Conservation (phyloP, 2,113 vertebrate genomes). For the Pygathrix nemaeus region DNA sequence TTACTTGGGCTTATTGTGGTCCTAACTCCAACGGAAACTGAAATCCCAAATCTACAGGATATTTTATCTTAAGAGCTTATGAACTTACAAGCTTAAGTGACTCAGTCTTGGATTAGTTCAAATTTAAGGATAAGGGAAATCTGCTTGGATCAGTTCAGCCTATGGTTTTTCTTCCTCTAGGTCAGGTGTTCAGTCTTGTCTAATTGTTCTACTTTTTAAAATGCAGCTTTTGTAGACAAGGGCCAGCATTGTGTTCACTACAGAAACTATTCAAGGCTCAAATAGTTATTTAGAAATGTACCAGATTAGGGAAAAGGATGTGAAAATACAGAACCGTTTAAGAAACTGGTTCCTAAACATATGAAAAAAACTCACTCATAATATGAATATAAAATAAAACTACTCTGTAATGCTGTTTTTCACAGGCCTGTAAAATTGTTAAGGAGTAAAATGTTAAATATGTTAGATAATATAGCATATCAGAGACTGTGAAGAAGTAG, state of each 20-base stretch:
- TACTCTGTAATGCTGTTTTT: background rate
- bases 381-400: slow-evolving; percentile 29
- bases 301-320: background rate
- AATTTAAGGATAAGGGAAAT: background rate
- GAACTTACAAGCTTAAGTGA: background rate
- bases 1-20: background rate
- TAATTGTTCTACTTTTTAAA: background rate
- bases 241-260: background rate
- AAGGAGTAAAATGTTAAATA: background rate
- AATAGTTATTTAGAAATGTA: background rate
- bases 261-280: background rate
- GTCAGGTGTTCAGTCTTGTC: background rate
- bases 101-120: background rate
- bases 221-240: background rate
- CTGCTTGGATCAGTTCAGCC: background rate
- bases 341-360: background rate
- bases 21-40: background rate
- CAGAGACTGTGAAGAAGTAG: background rate
- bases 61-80: background rate
- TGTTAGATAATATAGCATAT: background rate
- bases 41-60: background rate
- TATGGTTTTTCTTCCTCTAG: background rate
- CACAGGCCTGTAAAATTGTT: background rate
- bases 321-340: background rate
- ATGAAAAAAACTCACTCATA: background rate